phyloP scores from a whole-genome alignment of 2,113 vertebrate genomes.

The Scopus umbretta region DNA sequence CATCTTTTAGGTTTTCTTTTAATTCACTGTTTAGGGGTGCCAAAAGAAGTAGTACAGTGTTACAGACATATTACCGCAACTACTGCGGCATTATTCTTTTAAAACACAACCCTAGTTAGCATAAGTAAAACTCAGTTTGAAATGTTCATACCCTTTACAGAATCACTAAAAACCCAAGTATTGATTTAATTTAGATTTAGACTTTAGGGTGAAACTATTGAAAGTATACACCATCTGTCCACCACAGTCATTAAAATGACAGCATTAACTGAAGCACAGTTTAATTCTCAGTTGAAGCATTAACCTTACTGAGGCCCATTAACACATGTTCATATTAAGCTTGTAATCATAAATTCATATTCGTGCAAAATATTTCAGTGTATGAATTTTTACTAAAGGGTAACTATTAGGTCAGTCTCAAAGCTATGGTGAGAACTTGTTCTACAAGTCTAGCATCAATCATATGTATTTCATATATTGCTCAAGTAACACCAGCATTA shows the following conservation, averaged over 20 bases:
- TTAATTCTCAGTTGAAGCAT: neutral
- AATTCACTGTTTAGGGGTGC: neutral
- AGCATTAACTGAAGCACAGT: neutral
- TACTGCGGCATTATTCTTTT: neutral
- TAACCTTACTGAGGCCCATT: neutral
- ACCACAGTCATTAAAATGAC: neutral
- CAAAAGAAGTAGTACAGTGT: neutral
- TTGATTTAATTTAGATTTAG: conserved; percentile 35
- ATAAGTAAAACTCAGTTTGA: neutral
- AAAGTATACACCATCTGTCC: conserved; percentile 21
- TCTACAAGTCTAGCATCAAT: neutral
- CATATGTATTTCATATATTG: neutral
- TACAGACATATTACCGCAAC: neutral
- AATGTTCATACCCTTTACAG: neutral
- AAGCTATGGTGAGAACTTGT: neutral
- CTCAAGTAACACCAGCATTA: neutral
- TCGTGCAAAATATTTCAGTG: neutral
- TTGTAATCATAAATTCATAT: neutral
- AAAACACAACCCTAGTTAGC: neutral
- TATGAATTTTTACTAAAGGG: neutral
- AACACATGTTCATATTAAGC: neutral
- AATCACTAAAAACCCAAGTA: neutral
- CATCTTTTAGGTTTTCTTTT: neutral
- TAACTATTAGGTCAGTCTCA: neutral
- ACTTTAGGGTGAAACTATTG: neutral